A percentile compares a stretch with the other conserved stretches of the same genome.
phyloP scores from a whole-genome alignment of 2,888 invertebrate genomes.

The Synergus laeviventris region DNA sequence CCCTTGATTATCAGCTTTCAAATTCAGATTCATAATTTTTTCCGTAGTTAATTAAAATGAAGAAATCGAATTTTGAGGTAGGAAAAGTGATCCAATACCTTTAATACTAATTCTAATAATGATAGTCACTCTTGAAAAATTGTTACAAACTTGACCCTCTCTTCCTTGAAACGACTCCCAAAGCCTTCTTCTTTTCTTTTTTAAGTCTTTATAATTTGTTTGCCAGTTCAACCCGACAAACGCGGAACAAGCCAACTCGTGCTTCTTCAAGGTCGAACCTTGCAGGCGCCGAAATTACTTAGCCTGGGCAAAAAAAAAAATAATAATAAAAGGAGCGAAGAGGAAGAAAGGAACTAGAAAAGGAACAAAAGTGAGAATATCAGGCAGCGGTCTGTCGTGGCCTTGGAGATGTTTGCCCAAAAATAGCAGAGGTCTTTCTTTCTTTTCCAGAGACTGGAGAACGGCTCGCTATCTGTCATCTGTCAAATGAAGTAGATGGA shows the following conservation, averaged over 20 bases:
- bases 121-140: background rate
- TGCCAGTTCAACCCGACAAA: conserved; percentile 42
- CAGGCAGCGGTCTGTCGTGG: conserved; percentile 46
- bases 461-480: conserved; percentile 31
- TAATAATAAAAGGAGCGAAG: conserved; percentile 18
- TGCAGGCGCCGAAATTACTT: conserved; percentile 54
- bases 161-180: background rate
- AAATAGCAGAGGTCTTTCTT: conserved; percentile 56
- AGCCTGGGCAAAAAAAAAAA: conserved; percentile 48
- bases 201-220: conserved; percentile 17
- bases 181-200: background rate
- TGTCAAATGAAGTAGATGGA: conserved; percentile 45
- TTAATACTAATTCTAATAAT: too few species aligned
- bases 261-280: conserved; percentile 52
- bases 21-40: too few species aligned
- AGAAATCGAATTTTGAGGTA: too few species aligned
- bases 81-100: too few species aligned
- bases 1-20: background rate
- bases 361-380: conserved; percentile 43
- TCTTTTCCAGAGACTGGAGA: conserved; percentile 13
- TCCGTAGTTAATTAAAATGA: too few species aligned
- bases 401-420: conserved; percentile 64
- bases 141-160: background rate
- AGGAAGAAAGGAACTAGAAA: conserved; percentile 47
- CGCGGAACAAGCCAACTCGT: conserved; percentile 53